Evolutionary conservation across 2,113 vertebrate species (phyloP), one percentile per base, ranked within the genome.

Genomic region (Boleophthalmus pectinirostris): DNA sequence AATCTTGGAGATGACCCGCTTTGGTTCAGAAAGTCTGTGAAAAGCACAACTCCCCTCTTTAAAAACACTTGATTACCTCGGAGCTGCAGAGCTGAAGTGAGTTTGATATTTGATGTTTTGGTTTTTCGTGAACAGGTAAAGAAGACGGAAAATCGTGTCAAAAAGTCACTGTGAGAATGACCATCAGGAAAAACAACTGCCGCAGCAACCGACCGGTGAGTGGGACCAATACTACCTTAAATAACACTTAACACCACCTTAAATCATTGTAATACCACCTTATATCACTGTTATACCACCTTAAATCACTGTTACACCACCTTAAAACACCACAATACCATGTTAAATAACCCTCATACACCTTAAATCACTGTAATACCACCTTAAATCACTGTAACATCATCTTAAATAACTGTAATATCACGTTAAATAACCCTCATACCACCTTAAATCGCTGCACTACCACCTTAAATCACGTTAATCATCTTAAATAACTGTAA

Each of bases 131-230:
- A 85, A 78, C 88, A 99, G 98, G 98, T 86, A 99, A 98, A 89
- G 98, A 99, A 88, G 98, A 99, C 16, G 97, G 97, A 43, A 97
- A 97, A 83, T 97, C 96, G 24, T 99, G 98, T 91, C 98, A 98
- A 91, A 97, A 97, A 85, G 98, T 99, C 88, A 97, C 97, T 0
- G 97, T 99, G 71, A 94, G 97, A 81, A 99, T 99, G 97, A 99
- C 98, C 6, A 98, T 99, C 87, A 94, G 98, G 83, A 99, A 99
- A 90, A 98, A 96, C 0, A 97, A 99, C 84, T 99, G 98, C 83
- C 94, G 98, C 82, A 99, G 97, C 89, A 96, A 96, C 92, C 95
- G 94, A 35, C 98, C 98, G 5, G 98, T 99, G 87, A 3, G 87
- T 68, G 60, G 5, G 13, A 3, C 51, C 5, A 54, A 54, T n/a